Percentiles rank a stretch among this genome's conserved stretches.
Evolutionary conservation across 2,888 invertebrate species (phyloP).

Genomic region (Abrostola triplasia): DNA sequence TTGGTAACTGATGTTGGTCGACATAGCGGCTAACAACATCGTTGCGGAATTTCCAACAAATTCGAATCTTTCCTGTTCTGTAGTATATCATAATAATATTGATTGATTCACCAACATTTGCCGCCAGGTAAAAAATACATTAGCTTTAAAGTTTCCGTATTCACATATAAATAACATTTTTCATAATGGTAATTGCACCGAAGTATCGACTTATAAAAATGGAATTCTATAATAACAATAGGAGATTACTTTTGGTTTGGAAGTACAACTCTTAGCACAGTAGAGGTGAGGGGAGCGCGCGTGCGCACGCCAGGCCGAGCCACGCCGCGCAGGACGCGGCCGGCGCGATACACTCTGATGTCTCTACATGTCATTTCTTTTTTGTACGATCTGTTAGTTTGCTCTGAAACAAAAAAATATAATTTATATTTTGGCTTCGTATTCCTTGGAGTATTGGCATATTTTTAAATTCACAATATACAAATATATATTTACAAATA

Average conservation of each 20-base stretch:
- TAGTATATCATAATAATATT: no score
- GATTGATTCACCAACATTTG: background rate
- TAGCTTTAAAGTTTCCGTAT: conserved; percentile 2
- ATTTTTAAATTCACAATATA: no score
- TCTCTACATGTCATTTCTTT: conserved; percentile 75
- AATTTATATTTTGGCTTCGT: no score
- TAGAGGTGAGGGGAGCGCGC: conserved; percentile 32
- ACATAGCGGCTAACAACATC: background rate
- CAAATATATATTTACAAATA: no score
- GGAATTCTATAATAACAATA: conserved; percentile 14
- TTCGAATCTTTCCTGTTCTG: no score
- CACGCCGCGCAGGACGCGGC: conserved; percentile 55
- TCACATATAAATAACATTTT: conserved; percentile 6
- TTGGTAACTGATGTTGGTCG: conserved; percentile 2
- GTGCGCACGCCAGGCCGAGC: conserved; percentile 41
- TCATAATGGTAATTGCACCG: conserved; percentile 12
- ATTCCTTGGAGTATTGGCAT: no score
- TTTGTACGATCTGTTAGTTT: conserved; percentile 73
- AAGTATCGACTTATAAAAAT: conserved; percentile 15
- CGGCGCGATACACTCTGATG: conserved; percentile 45
- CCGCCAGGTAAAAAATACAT: conserved; percentile 7
- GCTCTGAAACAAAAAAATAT: conserved; percentile 61
- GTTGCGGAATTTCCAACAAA: background rate
- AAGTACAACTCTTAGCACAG: conserved; percentile 16
- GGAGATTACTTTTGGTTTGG: conserved; percentile 33